These are phyloP conservation scores for Puma concolor DNA, from an alignment of 2,113 vertebrate species.

Conservation along the genomic window DNA sequence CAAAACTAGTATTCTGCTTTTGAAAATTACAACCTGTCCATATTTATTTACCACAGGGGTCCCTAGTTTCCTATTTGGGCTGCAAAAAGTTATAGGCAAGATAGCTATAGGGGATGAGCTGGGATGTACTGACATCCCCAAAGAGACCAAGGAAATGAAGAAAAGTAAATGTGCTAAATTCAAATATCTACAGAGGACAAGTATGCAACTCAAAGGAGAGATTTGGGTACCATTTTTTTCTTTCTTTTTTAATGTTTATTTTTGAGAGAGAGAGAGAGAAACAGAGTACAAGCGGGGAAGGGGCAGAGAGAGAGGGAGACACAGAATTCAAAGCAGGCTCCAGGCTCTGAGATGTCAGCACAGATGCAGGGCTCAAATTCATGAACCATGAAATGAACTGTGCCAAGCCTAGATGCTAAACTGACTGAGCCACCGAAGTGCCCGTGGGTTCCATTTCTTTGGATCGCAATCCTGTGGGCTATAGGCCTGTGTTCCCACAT, in stretches of 20 bases:
- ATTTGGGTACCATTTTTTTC: background rate
- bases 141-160: background rate
- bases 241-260: too few species aligned
- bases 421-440: too few species aligned
- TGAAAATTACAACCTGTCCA: background rate
- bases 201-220: background rate
- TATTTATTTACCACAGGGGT: background rate
- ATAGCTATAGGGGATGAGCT: background rate
- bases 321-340: too few species aligned
- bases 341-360: too few species aligned
- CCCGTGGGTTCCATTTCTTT: background rate
- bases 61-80: background rate
- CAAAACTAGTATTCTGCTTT: background rate
- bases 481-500: background rate
- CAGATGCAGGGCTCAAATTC: too few species aligned
- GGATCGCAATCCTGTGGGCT: background rate
- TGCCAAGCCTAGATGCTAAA: too few species aligned
- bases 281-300: too few species aligned
- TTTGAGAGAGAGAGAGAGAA: too few species aligned
- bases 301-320: too few species aligned
- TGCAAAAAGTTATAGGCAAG: background rate
- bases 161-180: background rate
- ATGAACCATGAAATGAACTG: too few species aligned
- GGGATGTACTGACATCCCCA: background rate
- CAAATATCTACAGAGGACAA: background rate